Conservation (phyloP, 1,140 invertebrate genomes). For the Bathynomus jamesi region DNA sequence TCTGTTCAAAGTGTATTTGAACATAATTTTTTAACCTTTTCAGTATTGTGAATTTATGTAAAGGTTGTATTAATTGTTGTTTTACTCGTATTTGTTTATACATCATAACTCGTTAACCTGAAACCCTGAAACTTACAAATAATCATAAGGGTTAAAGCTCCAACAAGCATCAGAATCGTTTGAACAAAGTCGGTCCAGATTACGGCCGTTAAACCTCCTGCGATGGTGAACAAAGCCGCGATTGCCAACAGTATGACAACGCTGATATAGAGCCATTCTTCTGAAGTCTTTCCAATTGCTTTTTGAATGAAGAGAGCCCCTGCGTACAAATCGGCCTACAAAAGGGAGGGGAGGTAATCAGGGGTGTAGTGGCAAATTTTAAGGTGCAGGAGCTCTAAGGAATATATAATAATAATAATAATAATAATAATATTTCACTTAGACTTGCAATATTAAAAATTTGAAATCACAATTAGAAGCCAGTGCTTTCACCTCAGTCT, state of each 20-base stretch:
- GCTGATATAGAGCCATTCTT: constrained; percentile 44
- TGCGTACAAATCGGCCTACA: constrained; percentile 51
- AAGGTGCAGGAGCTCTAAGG: no score
- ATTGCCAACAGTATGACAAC: constrained; percentile 47
- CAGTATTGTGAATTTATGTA: not conserved
- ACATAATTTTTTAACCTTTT: constrained; percentile 24
- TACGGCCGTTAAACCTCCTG: constrained; percentile 50
- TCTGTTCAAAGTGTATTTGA: not conserved
- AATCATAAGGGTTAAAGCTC: constrained; percentile 50
- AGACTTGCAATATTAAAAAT: not conserved
- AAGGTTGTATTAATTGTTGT: no score
- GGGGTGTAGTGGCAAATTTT: not conserved
- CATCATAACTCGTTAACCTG: not conserved
- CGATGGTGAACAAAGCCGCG: constrained; percentile 48
- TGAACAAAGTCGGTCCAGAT: constrained; percentile 56
- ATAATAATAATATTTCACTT: not conserved
- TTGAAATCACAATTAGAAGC: no score
- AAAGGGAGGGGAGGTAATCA: not conserved
- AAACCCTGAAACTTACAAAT: constrained; percentile 16
- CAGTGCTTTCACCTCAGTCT: no score
- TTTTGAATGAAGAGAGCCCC: constrained; percentile 49
- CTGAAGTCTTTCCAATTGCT: constrained; percentile 26
- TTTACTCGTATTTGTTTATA: no score
- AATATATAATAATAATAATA: no score
- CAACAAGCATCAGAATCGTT: constrained; percentile 53